Conservation (phyloP, 2,113 vertebrate species). For the Argyrosomus japonicus region DNA sequence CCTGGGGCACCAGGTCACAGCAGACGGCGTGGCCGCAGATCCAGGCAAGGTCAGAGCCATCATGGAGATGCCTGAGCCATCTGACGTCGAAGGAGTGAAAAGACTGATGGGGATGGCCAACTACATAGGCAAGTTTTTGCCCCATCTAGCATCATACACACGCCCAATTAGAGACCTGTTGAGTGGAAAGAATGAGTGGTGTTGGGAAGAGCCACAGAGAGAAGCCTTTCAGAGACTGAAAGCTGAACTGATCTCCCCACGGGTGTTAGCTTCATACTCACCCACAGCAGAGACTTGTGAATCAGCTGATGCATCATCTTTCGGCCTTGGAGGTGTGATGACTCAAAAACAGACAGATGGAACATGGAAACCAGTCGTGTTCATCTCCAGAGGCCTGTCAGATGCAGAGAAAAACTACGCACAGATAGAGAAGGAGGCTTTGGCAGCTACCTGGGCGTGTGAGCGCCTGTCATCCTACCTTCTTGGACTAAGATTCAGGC, state of each 20-base stretch:
- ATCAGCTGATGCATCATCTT: no score
- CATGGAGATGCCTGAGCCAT: constrained; percentile 27
- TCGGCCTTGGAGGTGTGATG: background rate
- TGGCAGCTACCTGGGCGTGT: constrained; percentile 45
- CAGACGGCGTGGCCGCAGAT: constrained; percentile 24
- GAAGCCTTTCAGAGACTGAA: background rate
- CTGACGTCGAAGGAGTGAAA: background rate
- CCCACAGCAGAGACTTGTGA: background rate
- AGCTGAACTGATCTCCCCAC: background rate
- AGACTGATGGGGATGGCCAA: constrained; percentile 48
- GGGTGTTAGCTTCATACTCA: background rate
- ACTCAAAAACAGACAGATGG: constrained; percentile 31
- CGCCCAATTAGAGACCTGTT: no score
- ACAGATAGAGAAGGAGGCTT: constrained; percentile 51
- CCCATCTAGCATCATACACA: no score
- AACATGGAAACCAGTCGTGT: constrained; percentile 38
- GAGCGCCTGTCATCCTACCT: constrained; percentile 36
- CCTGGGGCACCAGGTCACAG: constrained; percentile 21
- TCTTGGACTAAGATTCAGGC: constrained; percentile 17
- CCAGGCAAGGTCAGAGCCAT: constrained; percentile 25
- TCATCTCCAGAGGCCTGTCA: constrained; percentile 33
- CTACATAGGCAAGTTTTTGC: background rate
- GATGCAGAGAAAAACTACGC: constrained; percentile 38
- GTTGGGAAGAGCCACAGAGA: no score
- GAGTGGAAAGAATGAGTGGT: no score